Evolutionary conservation across 1,140 invertebrate species (phyloP), one percentile per base, ranked within the genome.

Genomic region (Solen grandis): DNA sequence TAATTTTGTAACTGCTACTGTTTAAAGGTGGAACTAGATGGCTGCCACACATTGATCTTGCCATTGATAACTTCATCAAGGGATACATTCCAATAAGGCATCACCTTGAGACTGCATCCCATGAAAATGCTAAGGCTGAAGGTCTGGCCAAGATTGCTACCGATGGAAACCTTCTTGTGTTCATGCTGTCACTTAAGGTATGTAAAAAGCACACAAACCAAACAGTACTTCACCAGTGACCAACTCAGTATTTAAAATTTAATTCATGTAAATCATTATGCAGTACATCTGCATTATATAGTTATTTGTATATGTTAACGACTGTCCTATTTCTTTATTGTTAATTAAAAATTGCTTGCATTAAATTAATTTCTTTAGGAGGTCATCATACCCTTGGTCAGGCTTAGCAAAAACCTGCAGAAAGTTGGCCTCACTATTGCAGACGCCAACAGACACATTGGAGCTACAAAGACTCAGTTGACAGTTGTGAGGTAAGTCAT

Each of bases 71-170:
- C 14, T 59, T 60, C 10, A 14, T 63, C 4, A 76, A 76, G 36
- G 27, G 35, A 10, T 76, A 76, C 36, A 33, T 5, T n/a, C 54
- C 41, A 31, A 2, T 76, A 5, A 16, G 41, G 14, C 35, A 35
- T 1, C 73, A 76, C 2, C 41, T 76, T 22, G 59, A 76, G 31
- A 76, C 55, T 16, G 35, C 60, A 19, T 76, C 73, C 16, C 73
- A 76, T 25, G 33, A 76, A 29, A 76, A 63, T 33, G 25, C 54
- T 0, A 76, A 35, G 38, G 57, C 57, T 33, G 41, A 76, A 5
- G 73, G 73, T 5, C 33, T 75, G n/a, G 73, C 38, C 3, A 65
- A 31, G 38, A 1, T 76, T 27, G n/a, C 33, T n/a, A 33, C 5
- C 29, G 59, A 76, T 46, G 73, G 57, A 14, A 4, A 62, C 31